phyloP scores from a whole-genome alignment of 2,113 vertebrate species.

The Tylochromis polylepis region DNA sequence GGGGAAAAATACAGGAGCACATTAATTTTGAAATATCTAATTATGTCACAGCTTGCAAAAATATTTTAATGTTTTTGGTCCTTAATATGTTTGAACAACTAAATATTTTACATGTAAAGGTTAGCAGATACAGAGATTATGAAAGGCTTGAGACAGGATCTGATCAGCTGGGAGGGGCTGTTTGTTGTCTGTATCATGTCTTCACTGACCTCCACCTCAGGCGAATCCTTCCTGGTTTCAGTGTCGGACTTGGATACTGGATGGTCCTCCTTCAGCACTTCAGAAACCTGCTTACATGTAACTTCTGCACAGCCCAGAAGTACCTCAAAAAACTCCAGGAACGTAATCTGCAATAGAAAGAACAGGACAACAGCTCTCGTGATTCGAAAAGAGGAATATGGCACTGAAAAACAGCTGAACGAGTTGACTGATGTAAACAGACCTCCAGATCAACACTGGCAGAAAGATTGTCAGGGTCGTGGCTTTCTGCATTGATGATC shows the following conservation, averaged over 20 bases:
- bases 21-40: not conserved
- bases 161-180: slow-evolving; percentile 4
- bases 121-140: not conserved
- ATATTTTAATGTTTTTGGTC: not conserved
- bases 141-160: not conserved
- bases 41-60: not conserved
- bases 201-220: not conserved
- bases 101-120: not conserved
- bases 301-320: slow-evolving; percentile 80
- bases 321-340: slow-evolving; percentile 92
- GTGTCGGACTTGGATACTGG: not conserved
- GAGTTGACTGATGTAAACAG: not conserved
- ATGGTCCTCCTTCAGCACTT: not conserved
- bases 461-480: slow-evolving; percentile 15
- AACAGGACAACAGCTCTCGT: not conserved
- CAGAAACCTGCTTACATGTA: slow-evolving; percentile 38
- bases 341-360: slow-evolving; percentile 74
- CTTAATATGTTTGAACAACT: not conserved
- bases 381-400: not conserved
- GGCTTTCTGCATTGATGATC: slow-evolving; percentile 74
- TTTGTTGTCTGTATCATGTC: not conserved
- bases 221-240: not conserved
- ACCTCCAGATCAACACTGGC: slow-evolving; percentile 80
- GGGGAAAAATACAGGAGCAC: fast-evolving
- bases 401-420: not conserved